Percentiles rank a stretch among this genome's conserved stretches.
These are phyloP conservation scores for Adelphocoris suturalis DNA, from an alignment of 2,888 invertebrate genomes.

Conservation along the genomic window DNA sequence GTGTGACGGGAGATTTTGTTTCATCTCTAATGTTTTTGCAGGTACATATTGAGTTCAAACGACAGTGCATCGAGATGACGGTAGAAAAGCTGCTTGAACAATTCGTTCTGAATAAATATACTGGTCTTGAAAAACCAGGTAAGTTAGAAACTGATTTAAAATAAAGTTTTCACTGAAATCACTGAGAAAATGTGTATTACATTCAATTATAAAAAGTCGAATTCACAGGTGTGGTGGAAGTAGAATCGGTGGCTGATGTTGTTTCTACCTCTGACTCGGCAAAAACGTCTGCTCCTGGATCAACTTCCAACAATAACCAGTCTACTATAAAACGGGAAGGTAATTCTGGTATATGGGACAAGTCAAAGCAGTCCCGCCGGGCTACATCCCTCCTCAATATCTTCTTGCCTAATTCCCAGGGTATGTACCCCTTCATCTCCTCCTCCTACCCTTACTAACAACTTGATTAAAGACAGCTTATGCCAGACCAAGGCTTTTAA, in stretches of 20 bases:
- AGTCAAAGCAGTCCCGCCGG: slow-evolving; percentile 89
- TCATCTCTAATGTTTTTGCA: slow-evolving; percentile 77
- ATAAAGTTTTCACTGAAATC: background rate
- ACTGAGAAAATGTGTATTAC: slow-evolving; percentile 3
- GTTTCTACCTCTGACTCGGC: slow-evolving; percentile 78
- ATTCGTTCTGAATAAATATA: slow-evolving; percentile 94
- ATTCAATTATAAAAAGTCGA: slow-evolving; percentile 43
- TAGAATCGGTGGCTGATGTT: slow-evolving; percentile 79
- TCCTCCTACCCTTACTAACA: slow-evolving; percentile 68
- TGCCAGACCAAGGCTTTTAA: slow-evolving; percentile 17
- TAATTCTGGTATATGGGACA: slow-evolving; percentile 79
- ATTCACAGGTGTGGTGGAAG: slow-evolving; percentile 79
- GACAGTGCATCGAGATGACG: slow-evolving; percentile 93
- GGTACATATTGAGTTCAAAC: slow-evolving; percentile 95
- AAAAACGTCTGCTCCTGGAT: slow-evolving; percentile 72
- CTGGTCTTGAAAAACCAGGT: slow-evolving; percentile 96
- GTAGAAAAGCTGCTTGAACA: slow-evolving; percentile 95
- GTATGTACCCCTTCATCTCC: slow-evolving; percentile 80
- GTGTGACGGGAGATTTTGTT: too few species aligned
- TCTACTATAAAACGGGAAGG: slow-evolving; percentile 84
- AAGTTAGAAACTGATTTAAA: slow-evolving; percentile 77
- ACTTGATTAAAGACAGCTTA: background rate
- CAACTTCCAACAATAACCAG: slow-evolving; percentile 75
- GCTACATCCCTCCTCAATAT: slow-evolving; percentile 96
- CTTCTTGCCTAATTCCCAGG: slow-evolving; percentile 97